Percentiles rank a stretch among this genome's conserved stretches.
phyloP scores from a whole-genome alignment of 2,113 vertebrate species.

The Paracyprichromis sp. region DNA sequence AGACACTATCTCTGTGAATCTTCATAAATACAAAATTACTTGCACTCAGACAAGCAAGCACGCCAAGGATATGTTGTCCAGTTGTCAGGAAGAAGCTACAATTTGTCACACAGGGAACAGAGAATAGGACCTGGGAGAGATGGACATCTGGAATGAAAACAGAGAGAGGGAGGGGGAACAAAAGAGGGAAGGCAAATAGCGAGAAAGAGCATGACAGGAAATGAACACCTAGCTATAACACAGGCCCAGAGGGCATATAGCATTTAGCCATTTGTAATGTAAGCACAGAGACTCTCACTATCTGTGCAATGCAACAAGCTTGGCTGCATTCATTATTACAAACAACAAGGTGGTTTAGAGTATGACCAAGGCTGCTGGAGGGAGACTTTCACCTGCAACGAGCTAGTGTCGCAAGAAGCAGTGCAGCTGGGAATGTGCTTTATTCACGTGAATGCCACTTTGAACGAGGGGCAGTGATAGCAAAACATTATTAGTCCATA shows the following conservation, averaged over 20 bases:
- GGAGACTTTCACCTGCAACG: neutral
- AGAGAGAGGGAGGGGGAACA: neutral
- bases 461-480: neutral
- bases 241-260: neutral
- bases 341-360: neutral
- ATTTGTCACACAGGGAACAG: neutral
- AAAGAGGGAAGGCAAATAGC: neutral
- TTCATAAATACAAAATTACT: neutral
- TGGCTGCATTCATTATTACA: neutral
- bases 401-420: neutral
- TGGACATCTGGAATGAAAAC: conserved; percentile 36
- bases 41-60: neutral
- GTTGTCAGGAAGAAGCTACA: neutral
- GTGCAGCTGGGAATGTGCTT: neutral
- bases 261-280: conserved; percentile 12
- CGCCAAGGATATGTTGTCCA: neutral
- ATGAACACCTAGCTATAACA: conserved; percentile 34
- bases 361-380: neutral
- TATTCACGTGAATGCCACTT: neutral
- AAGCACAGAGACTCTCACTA: neutral
- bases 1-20: neutral
- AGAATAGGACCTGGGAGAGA: conserved; percentile 12
- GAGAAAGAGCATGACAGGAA: neutral
- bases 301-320: neutral
- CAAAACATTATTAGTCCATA: neutral